These are phyloP conservation scores for Pogonognathellus flavescens DNA, from an alignment of 1,140 invertebrate species.

Conservation along the genomic window DNA sequence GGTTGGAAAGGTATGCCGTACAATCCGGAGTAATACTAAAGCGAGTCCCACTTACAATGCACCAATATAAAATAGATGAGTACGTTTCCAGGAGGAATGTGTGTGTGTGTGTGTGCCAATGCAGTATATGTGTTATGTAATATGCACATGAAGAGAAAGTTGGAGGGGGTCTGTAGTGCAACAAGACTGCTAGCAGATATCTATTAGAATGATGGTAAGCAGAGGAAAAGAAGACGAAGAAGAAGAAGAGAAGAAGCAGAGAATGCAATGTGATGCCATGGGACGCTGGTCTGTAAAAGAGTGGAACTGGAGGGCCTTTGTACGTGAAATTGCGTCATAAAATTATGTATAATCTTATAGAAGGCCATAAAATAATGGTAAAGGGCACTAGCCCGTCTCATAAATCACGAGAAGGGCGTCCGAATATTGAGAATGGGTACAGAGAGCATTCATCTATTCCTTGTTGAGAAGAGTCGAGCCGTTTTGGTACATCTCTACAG, in stretches of 20 bases:
- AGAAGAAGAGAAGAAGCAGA: not conserved
- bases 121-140: not conserved
- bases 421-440: conserved; percentile 56
- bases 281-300: conserved; percentile 22
- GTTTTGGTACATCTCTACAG: not conserved
- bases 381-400: conserved; percentile 56
- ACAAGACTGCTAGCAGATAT: conserved; percentile 5
- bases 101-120: not conserved
- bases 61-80: conserved; percentile 16
- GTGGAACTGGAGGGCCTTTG: conserved; percentile 37
- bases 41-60: not conserved
- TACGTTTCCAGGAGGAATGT: not conserved
- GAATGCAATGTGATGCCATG: conserved; percentile 26
- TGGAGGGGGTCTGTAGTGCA: not conserved
- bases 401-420: conserved; percentile 59
- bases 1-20: not conserved
- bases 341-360: conserved; percentile 63
- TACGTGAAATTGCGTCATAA: conserved; percentile 60
- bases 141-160: not conserved
- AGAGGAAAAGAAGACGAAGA: not conserved
- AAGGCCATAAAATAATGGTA: conserved; percentile 60
- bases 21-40: not conserved
- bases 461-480: too few relatives aligned
- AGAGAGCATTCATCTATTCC: conserved; percentile 1
- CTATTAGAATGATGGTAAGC: not conserved